These are phyloP conservation scores for Iphiclides podalirius DNA, from an alignment of 2,888 invertebrate genomes.

Conservation along the genomic window DNA sequence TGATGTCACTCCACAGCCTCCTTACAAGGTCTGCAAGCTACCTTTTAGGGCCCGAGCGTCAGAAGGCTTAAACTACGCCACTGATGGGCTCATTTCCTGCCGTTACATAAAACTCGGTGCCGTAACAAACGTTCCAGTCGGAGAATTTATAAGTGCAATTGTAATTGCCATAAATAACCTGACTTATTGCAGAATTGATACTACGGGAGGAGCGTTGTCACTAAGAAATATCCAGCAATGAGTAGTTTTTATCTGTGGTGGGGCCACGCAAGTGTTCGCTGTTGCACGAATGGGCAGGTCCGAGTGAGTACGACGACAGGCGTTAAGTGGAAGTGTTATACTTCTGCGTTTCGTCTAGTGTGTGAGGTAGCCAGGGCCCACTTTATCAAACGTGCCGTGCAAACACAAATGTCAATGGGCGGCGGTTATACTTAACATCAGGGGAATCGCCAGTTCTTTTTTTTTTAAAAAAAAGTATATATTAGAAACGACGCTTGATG, in stretches of 20 bases:
- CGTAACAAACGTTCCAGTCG: neutral
- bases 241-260: too few relatives aligned
- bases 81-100: slow-evolving; percentile 13
- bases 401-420: too few relatives aligned
- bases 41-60: slow-evolving; percentile 10
- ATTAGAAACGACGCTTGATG: too few relatives aligned
- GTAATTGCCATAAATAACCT: neutral
- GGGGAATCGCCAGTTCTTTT: neutral
- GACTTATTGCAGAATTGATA: too few relatives aligned
- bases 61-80: slow-evolving; percentile 9
- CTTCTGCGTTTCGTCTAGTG: too few relatives aligned
- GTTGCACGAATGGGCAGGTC: too few relatives aligned
- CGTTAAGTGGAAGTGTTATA: too few relatives aligned
- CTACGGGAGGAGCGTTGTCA: neutral
- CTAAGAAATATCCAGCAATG: neutral
- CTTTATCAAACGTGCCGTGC: too few relatives aligned
- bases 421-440: neutral
- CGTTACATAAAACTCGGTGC: slow-evolving; percentile 6
- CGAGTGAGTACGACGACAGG: too few relatives aligned
- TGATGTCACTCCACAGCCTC: slow-evolving; percentile 22
- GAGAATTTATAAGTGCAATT: neutral
- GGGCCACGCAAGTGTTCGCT: too few relatives aligned
- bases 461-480: neutral
- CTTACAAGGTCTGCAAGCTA: slow-evolving; percentile 17
- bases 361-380: too few relatives aligned